Evolutionary conservation across 1,140 invertebrate species (phyloP), one percentile per base, ranked within the genome.

Genomic region (Zophobas atratus): DNA sequence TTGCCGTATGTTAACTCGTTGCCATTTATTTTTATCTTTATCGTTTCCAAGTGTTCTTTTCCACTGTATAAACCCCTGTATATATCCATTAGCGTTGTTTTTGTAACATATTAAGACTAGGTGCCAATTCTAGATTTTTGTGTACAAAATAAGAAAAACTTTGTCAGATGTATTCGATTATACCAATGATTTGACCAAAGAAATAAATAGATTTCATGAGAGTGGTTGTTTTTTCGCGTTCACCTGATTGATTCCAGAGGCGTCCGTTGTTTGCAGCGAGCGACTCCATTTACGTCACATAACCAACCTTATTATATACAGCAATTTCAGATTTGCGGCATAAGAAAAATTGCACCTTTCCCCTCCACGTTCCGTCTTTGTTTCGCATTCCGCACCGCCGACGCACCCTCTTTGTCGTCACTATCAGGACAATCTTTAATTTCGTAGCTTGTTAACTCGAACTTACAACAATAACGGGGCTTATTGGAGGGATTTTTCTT

Each of bases 111-210:
- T 49, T 77, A 57, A 77, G 39, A 76, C 72, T 75, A 81, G 78
- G 83, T 84, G 83, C 83, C 83, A 84, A 84, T 80, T 82, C 75
- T 74, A 79, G 75, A 77, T 51, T 63, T 79, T 79, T 79, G 73
- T 83, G 79, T 83, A 81, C 81, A 83, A 82, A 82, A 82, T 51
- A 70, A 41, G 6, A 36, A 36, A 60, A 38, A 67, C 60, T 34
- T 38, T 75, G 71, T 72, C 77, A 77, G 76, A 77, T 79, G 81
- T 83, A 84, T 80, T 78, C 80, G 75, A 81, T 77, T 80, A 81
- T 82, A 82, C 82, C 82, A 84, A 82, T 82, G 82, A 82, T 81
- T 84, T 84, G 81, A 84, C 82, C 82, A 84, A 84, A 84, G 82
- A 82, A 83, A 84, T 82, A 82, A 82, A 79, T 79, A 75, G 39